Conservation (phyloP, 2,113 vertebrate genomes). For the Tragelaphus buxtoni region DNA sequence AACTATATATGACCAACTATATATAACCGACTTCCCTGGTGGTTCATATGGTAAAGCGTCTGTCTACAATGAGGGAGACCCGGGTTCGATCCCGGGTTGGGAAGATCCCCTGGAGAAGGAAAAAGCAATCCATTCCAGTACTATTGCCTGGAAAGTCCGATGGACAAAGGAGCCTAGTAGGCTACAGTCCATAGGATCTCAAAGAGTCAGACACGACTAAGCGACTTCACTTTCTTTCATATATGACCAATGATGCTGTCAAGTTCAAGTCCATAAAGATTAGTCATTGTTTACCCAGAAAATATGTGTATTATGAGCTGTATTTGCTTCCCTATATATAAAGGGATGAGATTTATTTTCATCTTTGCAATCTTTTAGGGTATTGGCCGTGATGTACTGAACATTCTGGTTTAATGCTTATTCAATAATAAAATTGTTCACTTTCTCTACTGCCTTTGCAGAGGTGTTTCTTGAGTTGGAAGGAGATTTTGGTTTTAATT, state of each 20-base stretch:
- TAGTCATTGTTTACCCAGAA: background rate
- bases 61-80: too few relatives aligned
- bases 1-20: too few relatives aligned
- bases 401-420: background rate
- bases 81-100: too few relatives aligned
- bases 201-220: too few relatives aligned
- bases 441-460: background rate
- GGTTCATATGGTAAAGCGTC: too few relatives aligned
- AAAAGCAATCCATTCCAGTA: too few relatives aligned
- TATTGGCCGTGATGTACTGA: background rate
- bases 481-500: background rate
- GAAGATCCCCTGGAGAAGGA: too few relatives aligned
- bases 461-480: background rate
- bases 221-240: too few relatives aligned
- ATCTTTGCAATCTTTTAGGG: background rate
- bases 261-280: background rate
- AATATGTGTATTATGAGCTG: background rate
- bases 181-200: too few relatives aligned
- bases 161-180: too few relatives aligned
- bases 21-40: too few relatives aligned
- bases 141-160: too few relatives aligned
- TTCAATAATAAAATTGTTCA: background rate
- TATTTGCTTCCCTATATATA: background rate
- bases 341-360: background rate
- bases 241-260: background rate